Evolutionary conservation across 2,113 vertebrate genomes (phyloP).

Genomic region (Aplodontia rufa): DNA sequence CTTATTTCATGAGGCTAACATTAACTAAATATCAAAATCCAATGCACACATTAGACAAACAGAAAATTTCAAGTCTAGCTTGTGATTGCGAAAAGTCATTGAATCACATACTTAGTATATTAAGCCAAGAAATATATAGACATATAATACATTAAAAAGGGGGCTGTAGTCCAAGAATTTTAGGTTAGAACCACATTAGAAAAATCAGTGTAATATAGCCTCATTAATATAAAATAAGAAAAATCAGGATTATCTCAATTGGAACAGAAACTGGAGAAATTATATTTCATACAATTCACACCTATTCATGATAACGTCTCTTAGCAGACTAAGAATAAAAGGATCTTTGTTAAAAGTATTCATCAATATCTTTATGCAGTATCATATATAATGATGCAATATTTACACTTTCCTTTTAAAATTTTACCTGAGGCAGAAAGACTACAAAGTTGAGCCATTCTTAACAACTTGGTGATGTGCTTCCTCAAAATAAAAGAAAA

Average conservation of each 20-base stretch:
- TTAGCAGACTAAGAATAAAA: not conserved
- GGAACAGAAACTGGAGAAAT: not conserved
- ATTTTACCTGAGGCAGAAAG: too few relatives aligned
- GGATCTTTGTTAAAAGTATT: not conserved
- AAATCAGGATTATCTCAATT: not conserved
- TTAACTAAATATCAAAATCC: not conserved
- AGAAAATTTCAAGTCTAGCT: not conserved
- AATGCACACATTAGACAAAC: not conserved
- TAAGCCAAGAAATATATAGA: not conserved
- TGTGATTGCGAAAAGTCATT: not conserved
- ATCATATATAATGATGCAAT: not conserved
- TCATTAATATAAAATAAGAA: not conserved
- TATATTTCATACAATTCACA: not conserved
- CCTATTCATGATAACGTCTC: not conserved
- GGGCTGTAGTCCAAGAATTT: too few relatives aligned
- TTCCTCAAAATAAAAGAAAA: too few relatives aligned
- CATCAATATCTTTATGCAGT: not conserved
- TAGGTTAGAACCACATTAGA: too few relatives aligned
- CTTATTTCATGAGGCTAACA: not conserved
- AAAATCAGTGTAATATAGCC: too few relatives aligned
- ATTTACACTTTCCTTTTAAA: too few relatives aligned
- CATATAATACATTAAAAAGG: not conserved
- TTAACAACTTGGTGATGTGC: too few relatives aligned
- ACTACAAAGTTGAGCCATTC: too few relatives aligned
- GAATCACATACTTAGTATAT: not conserved